A percentile compares a stretch with the other conserved stretches of the same genome.
phyloP scores from a whole-genome alignment of 2,797 vertebrate species.

The Agapornis canus region DNA sequence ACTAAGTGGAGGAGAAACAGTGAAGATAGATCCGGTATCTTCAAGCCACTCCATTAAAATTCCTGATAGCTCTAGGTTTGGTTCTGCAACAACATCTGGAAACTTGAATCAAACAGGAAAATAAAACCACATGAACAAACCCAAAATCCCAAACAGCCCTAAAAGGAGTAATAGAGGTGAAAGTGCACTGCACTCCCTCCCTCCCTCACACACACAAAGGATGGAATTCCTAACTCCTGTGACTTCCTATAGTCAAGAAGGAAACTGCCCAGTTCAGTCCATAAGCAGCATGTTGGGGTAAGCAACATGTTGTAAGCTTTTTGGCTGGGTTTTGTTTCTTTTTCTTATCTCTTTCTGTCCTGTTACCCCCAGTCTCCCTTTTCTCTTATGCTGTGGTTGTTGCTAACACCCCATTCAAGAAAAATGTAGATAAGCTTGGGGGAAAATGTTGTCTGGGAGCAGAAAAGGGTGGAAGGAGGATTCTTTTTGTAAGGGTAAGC shows the following conservation, averaged over 20 bases:
- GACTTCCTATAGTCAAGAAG: rapidly evolving
- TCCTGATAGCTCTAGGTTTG: not conserved
- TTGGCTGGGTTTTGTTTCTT: not conserved
- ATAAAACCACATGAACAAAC: not conserved
- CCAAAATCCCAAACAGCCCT: not conserved
- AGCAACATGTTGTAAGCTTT: rapidly evolving
- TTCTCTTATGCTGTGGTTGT: not conserved
- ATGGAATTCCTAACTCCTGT: not conserved
- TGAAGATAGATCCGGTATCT: not conserved
- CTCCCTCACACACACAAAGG: rapidly evolving
- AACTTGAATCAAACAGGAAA: not conserved
- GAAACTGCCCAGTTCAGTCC: not conserved
- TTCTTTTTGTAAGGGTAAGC: not conserved
- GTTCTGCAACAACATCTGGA: not conserved
- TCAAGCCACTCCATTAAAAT: not conserved
- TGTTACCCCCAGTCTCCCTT: rapidly evolving
- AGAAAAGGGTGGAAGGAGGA: not conserved
- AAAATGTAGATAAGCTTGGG: not conserved
- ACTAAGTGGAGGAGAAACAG: rapidly evolving
- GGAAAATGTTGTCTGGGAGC: not conserved
- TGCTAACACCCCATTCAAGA: rapidly evolving
- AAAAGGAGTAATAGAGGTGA: not conserved
- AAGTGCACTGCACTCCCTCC: not conserved
- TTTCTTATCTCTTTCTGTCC: not conserved
- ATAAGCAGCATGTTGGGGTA: not conserved